Evolutionary conservation across 2,797 vertebrate genomes (phyloP), one percentile per base, ranked within the genome.

Genomic region (Rhadinocentrus ornatus): DNA sequence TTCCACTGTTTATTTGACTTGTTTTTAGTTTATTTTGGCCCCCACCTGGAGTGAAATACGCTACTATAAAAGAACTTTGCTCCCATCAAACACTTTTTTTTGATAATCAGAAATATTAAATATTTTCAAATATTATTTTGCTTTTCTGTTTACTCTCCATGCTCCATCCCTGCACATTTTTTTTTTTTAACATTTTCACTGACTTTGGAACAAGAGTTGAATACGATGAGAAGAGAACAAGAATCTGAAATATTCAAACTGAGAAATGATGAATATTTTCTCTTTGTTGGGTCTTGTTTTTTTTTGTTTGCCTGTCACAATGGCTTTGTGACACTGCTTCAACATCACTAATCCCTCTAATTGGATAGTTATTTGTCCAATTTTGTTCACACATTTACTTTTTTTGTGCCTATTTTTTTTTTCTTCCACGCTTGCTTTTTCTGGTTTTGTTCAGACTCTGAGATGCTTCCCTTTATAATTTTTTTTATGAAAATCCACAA

Each of bases 11-110:
- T 90, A 10, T 93, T 94, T 60, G 75, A 34, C 90, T 90, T 80
- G 90, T 91, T 82, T 94, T 92, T 31, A 6, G 22, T 27, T 5
- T 3, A 82, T 92, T 91, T 94, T 75, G 82, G 82, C 87, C 90
- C 85, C 77, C 89, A 88, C 82, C 78, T 78, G 72, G 82, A 81
- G 84, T 62, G 77, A 90, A 79, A 39, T 55, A 44, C 12, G 2
- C 71, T 63, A 20, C 41, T 55, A 69, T 62, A 53, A 24, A 59
- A 46, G 53, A 82, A 46, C 75, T 29, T 71, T 20, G 32, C 67
- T 22, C 39, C 32, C 59, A 74, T 62, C 12, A 64, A 74, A 11
- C 26, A 12, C 16, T 1, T 1, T 73, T 62, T 50, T 65, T 0
- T 39, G 26, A 52, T 50, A 22, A 50, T 50, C 22, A 12, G 1